A percentile compares a stretch with the other conserved stretches of the same genome.
These are phyloP conservation scores for Rambutsinella grinnellia DNA, from an alignment of 2,888 invertebrate genomes.

Conservation along the genomic window DNA sequence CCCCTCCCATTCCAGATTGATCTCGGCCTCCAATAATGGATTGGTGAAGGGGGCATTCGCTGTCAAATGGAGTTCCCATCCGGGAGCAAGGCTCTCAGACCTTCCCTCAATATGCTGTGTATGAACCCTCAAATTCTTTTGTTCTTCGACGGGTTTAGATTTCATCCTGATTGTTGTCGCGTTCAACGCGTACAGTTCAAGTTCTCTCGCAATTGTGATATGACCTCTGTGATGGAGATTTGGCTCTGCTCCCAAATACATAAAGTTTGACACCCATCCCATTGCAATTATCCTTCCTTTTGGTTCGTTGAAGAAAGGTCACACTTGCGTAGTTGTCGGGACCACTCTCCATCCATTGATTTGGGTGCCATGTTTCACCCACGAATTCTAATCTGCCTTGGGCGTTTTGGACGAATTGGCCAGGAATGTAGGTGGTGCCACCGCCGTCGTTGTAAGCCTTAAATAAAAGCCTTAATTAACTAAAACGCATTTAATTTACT, in stretches of 20 bases:
- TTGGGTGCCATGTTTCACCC: no score
- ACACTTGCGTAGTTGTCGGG: conserved; percentile 65
- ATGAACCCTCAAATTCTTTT: not conserved
- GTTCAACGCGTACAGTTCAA: not conserved
- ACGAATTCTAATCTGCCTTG: no score
- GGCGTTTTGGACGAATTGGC: not conserved
- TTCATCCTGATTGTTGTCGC: conserved; percentile 9
- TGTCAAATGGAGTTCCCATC: not conserved
- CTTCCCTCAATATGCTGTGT: not conserved
- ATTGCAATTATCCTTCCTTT: conserved; percentile 34
- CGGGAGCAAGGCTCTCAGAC: not conserved
- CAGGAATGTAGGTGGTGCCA: not conserved
- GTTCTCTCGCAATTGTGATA: conserved; percentile 55
- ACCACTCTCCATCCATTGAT: conserved; percentile 61
- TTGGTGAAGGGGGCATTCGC: conserved; percentile 16
- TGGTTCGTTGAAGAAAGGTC: conserved; percentile 57
- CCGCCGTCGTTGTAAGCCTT: not conserved
- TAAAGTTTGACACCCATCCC: conserved; percentile 63
- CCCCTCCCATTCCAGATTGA: conserved; percentile 13
- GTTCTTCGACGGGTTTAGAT: conserved; percentile 25
- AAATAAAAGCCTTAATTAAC: no score
- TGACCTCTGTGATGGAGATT: conserved; percentile 57
- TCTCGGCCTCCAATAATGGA: conserved; percentile 31
- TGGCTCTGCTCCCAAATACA: conserved; percentile 52
- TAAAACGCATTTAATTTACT: not conserved